A percentile compares a stretch with the other conserved stretches of the same genome.
Conservation (phyloP, 2,888 invertebrate species). For the Seira musarum region DNA sequence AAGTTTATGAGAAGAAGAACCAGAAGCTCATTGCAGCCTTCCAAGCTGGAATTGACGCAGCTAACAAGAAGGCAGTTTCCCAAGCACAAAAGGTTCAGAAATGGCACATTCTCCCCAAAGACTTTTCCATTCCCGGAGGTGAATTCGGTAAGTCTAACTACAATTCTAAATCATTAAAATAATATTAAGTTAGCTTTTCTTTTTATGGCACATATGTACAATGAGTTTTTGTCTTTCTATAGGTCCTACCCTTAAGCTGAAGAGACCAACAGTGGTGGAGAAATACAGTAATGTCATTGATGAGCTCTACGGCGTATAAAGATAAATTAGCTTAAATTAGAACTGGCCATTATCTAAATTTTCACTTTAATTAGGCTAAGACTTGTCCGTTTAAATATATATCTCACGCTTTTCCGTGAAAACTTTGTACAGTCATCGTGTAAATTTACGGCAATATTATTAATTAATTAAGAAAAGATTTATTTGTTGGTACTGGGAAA, state of each 20-base stretch:
- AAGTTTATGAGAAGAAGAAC: conserved; percentile 75
- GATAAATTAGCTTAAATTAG: conserved; percentile 41
- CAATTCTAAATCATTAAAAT: neutral
- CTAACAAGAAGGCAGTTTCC: conserved; percentile 86
- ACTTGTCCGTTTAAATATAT: neutral
- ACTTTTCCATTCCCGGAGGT: conserved; percentile 89
- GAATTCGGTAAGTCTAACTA: conserved; percentile 81
- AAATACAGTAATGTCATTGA: conserved; percentile 79
- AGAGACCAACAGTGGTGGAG: conserved; percentile 83
- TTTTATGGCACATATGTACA: neutral
- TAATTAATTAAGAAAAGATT: neutral
- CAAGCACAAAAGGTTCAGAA: conserved; percentile 93
- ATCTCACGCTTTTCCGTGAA: conserved; percentile 16
- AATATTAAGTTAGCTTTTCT: neutral
- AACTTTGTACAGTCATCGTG: conserved; percentile 35
- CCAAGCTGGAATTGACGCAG: conserved; percentile 84
- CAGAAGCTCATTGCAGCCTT: conserved; percentile 81
- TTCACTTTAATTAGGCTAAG: conserved; percentile 40
- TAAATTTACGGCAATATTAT: neutral
- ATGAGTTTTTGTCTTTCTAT: conserved; percentile 62
- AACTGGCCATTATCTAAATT: conserved; percentile 50
- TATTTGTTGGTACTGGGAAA: conserved; percentile 28
- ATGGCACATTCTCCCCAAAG: conserved; percentile 85
- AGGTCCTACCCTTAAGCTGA: conserved; percentile 92
- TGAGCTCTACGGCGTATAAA: conserved; percentile 57